Evolutionary conservation across 2,113 vertebrate species (phyloP).

Genomic region (Aptenodytes forsteri): DNA sequence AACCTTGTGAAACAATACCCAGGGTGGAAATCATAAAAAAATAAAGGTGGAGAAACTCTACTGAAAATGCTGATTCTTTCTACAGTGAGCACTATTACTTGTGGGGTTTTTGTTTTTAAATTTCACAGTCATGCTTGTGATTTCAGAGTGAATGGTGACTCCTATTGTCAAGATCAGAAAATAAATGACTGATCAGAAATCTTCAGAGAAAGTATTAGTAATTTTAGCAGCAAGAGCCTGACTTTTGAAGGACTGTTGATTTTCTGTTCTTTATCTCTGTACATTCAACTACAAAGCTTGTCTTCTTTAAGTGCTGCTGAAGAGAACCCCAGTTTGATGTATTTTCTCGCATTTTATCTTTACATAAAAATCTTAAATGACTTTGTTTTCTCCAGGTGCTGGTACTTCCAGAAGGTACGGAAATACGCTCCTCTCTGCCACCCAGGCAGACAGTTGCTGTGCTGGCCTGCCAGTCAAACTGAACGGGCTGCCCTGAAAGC

Average conservation of each 20-base stretch:
- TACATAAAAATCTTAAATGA: background rate
- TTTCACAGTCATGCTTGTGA: background rate
- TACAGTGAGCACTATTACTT: background rate
- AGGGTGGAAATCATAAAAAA: background rate
- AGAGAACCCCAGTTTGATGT: background rate
- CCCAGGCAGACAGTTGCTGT: conserved; percentile 51
- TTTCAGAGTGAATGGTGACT: background rate
- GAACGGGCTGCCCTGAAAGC: conserved; percentile 38
- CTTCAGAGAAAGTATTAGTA: background rate
- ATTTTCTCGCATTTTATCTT: conserved; percentile 27
- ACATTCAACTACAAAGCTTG: background rate
- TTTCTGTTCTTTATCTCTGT: background rate
- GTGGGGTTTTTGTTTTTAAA: background rate
- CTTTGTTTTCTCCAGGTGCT: background rate
- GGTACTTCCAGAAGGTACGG: conserved; percentile 2
- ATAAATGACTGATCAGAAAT: background rate
- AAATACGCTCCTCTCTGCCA: conserved; percentile 51
- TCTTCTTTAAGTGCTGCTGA: background rate
- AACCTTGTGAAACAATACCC: background rate
- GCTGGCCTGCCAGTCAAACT: conserved; percentile 64
- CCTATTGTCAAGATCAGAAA: background rate
- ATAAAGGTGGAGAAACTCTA: background rate
- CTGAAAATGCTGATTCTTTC: background rate
- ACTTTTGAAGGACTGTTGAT: background rate
- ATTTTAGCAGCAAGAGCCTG: background rate